These are phyloP conservation scores for Megastigmus dorsalis DNA, from an alignment of 2,888 invertebrate genomes.

Conservation along the genomic window DNA sequence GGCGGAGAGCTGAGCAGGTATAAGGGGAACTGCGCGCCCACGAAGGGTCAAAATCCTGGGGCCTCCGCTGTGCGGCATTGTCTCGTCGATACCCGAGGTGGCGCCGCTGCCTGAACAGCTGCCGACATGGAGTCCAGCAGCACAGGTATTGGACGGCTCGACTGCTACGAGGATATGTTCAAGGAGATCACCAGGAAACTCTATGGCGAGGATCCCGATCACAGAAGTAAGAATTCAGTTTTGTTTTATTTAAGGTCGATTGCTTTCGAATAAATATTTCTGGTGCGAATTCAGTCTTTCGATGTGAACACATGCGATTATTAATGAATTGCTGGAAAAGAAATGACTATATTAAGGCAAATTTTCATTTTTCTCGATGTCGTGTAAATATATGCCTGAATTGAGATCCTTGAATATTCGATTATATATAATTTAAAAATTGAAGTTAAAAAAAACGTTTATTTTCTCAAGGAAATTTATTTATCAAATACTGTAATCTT, in stretches of 20 bases:
- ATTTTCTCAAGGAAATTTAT: too few relatives aligned
- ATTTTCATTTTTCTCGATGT: not conserved
- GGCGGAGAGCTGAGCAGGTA: constrained; percentile 28
- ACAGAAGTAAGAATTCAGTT: constrained; percentile 65
- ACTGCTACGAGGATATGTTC: constrained; percentile 89
- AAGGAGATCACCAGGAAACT: constrained; percentile 94
- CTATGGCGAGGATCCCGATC: constrained; percentile 86
- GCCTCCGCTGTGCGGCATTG: too few relatives aligned
- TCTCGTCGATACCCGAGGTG: too few relatives aligned
- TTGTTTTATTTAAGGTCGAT: not conserved
- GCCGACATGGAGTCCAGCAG: constrained; percentile 67
- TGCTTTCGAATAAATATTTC: too few relatives aligned
- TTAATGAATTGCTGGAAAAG: too few relatives aligned
- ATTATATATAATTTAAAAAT: not conserved
- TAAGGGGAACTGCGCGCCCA: not conserved
- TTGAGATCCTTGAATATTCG: not conserved
- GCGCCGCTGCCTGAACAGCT: constrained; percentile 24
- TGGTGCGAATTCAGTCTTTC: too few relatives aligned
- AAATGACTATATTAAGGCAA: too few relatives aligned
- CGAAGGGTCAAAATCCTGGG: not conserved
- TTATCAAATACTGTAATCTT: too few relatives aligned
- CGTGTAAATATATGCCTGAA: not conserved
- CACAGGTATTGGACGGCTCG: constrained; percentile 72
- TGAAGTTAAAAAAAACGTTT: too few relatives aligned
- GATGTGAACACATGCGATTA: too few relatives aligned